A percentile compares a stretch with the other conserved stretches of the same genome.
Evolutionary conservation across 2,888 invertebrate species (phyloP).

Genomic region (Clunio marinus): DNA sequence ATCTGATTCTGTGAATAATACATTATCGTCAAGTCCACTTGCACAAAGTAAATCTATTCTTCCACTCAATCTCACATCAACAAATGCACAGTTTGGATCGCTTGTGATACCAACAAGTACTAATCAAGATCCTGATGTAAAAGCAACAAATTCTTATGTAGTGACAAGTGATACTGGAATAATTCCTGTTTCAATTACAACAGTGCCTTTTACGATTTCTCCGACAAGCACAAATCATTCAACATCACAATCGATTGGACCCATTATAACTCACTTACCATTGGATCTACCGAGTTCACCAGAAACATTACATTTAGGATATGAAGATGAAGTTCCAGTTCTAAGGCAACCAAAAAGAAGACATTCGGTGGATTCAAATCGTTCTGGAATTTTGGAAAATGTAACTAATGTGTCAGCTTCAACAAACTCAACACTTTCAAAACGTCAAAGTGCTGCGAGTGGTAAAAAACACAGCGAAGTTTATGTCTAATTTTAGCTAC

Average conservation of each 20-base stretch:
- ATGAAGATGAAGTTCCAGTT: not conserved
- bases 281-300: constrained; percentile 6
- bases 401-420: not conserved
- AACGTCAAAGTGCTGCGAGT: not conserved
- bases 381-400: not conserved
- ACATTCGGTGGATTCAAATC: constrained; percentile 22
- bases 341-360: not conserved
- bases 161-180: constrained; percentile 14
- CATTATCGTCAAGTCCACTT: constrained; percentile 66
- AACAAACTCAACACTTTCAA: constrained; percentile 24
- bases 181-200: constrained; percentile 26
- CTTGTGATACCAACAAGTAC: constrained; percentile 17
- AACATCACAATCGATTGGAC: not conserved
- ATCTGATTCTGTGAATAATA: constrained; percentile 72
- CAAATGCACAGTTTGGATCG: constrained; percentile 43
- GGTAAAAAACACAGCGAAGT: constrained; percentile 31
- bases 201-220: constrained; percentile 11
- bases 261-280: constrained; percentile 29
- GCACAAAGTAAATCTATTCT: constrained; percentile 73
- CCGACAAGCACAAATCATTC: constrained; percentile 2
- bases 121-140: not conserved
- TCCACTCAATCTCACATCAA: constrained; percentile 57
- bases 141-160: constrained; percentile 21
- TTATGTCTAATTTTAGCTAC: constrained; percentile 9
- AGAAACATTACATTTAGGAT: not conserved